Conservation (phyloP, 2,113 vertebrate genomes). For the Irena cyanogastra region DNA sequence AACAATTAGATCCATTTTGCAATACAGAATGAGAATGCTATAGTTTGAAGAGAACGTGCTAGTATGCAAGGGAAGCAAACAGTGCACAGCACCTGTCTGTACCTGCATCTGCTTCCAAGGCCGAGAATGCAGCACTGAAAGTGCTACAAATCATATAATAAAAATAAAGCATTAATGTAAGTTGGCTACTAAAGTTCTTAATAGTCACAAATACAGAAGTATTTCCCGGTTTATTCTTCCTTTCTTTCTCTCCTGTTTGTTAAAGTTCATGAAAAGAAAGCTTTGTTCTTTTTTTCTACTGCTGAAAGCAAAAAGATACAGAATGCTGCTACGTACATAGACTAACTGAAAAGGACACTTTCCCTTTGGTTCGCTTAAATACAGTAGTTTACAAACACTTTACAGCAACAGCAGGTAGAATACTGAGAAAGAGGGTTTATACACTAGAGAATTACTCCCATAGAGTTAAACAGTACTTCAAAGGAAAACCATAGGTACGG, state of each 20-base stretch:
- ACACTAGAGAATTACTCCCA: neutral
- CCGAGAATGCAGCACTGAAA: neutral
- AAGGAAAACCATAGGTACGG: neutral
- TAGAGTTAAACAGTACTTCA: neutral
- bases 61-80: neutral
- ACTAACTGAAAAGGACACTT: neutral
- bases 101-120: neutral
- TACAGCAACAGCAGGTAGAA: neutral
- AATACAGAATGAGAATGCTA: neutral
- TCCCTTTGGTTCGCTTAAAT: neutral
- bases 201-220: neutral
- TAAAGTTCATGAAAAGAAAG: neutral
- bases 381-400: neutral
- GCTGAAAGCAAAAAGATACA: neutral
- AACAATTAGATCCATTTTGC: neutral
- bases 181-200: neutral
- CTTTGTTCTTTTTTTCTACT: neutral
- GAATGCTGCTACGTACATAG: neutral
- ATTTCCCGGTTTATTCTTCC: neutral
- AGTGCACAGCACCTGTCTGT: neutral
- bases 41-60: neutral
- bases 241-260: neutral
- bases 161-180: neutral
- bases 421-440: neutral
- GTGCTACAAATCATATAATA: neutral